These are phyloP conservation scores for Agrochola lota DNA, from an alignment of 2,888 invertebrate species.

Conservation along the genomic window DNA sequence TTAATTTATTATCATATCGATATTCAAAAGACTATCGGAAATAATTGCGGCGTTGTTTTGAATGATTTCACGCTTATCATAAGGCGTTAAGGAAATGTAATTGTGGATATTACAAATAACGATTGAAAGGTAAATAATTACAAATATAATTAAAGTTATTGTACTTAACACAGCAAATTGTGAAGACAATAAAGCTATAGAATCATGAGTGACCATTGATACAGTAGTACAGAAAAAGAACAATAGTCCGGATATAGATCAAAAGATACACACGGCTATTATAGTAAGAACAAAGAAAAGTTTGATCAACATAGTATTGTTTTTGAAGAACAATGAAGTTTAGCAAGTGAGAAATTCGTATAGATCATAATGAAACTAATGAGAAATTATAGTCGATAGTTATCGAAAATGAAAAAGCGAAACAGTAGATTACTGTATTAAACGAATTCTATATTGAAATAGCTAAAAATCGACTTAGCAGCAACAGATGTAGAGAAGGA, in stretches of 20 bases:
- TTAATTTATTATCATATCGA: not conserved
- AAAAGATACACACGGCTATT: conserved; percentile 15
- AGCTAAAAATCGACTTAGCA: not conserved
- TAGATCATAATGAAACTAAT: not conserved
- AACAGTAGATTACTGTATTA: not conserved
- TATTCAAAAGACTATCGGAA: conserved; percentile 3
- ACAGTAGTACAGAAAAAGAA: conserved; percentile 1
- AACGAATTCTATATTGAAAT: not conserved
- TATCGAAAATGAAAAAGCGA: not conserved
- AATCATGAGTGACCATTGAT: not conserved
- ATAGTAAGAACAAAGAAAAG: conserved; percentile 23
- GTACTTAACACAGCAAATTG: not conserved
- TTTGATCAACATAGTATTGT: conserved; percentile 38
- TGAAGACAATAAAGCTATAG: conserved; percentile 9
- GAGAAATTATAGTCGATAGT: not conserved
- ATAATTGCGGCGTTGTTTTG: conserved; percentile 5
- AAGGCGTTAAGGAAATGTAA: not conserved
- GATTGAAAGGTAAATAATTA: not conserved
- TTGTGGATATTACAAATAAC: not conserved
- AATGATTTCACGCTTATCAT: not conserved
- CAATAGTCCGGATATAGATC: conserved; percentile 28
- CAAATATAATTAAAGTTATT: not conserved
- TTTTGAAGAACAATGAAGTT: conserved; percentile 42
- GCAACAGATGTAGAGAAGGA: not conserved
- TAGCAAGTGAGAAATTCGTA: not conserved